Conservation (phyloP, 64 coral and sea anemone genomes). For the Montipora efflorescens region DNA sequence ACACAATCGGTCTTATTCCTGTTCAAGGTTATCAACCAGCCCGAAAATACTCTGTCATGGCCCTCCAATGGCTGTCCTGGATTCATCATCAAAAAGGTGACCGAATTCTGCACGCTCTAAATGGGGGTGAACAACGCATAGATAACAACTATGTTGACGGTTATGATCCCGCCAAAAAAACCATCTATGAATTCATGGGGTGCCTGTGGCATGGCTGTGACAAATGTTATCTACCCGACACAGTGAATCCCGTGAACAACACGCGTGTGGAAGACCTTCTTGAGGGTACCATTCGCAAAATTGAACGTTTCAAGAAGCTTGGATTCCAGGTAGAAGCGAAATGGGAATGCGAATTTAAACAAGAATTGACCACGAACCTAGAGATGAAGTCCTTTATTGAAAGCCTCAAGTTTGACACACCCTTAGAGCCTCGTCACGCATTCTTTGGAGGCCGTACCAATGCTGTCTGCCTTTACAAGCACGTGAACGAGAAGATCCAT, state of each 20-base stretch:
- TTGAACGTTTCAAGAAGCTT: background rate
- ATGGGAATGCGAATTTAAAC: constrained; percentile 55
- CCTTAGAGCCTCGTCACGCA: constrained; percentile 10
- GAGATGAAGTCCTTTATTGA: background rate
- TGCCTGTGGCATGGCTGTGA: constrained; percentile 21
- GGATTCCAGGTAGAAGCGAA: background rate
- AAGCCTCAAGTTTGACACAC: background rate
- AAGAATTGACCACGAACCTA: background rate
- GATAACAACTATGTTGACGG: constrained; percentile 19
- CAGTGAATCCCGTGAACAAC: background rate
- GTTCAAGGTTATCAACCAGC: background rate
- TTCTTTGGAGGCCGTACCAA: constrained; percentile 52
- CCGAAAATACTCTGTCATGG: background rate
- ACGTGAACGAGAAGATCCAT: background rate
- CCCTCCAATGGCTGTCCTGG: background rate
- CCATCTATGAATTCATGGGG: constrained; percentile 23
- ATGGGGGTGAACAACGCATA: background rate
- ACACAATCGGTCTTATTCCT: background rate
- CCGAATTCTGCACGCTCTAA: background rate
- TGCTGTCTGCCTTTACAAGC: background rate
- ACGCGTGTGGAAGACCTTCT: background rate
- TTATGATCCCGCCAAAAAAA: background rate
- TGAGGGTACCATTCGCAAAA: background rate
- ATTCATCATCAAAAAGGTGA: background rate
- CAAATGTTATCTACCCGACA: background rate